Evolutionary conservation across 2,113 vertebrate genomes (phyloP).

Genomic region (Eurypyga helias): DNA sequence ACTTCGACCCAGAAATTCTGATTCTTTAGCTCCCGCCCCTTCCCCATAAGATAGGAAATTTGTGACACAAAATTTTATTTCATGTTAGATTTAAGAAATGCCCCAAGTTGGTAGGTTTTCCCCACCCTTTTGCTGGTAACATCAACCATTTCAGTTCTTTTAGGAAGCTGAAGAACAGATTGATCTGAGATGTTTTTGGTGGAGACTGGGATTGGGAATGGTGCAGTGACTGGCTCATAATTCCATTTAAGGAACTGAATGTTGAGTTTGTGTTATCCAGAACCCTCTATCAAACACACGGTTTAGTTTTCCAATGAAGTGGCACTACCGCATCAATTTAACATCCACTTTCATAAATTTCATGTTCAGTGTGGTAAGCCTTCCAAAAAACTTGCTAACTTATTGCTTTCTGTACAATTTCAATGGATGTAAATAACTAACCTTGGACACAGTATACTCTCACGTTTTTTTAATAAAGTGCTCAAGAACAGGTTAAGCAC

Average conservation of each 20-base stretch:
- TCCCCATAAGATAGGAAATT: neutral
- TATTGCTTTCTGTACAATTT: constrained; percentile 47
- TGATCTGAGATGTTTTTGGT: neutral
- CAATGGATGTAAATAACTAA: constrained; percentile 50
- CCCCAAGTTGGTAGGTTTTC: neutral
- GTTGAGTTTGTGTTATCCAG: neutral
- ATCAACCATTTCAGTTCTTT: neutral
- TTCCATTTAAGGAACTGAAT: neutral
- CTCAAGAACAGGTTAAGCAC: constrained; percentile 54
- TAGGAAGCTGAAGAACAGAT: neutral
- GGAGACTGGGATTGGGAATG: accelerated
- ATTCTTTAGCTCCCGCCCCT: accelerated
- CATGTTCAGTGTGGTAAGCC: neutral
- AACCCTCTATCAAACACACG: neutral
- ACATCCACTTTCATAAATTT: neutral
- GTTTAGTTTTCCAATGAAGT: neutral
- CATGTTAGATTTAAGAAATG: neutral
- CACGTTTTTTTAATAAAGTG: constrained; percentile 58
- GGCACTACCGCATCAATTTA: neutral
- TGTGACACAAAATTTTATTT: neutral
- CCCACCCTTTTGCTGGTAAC: neutral
- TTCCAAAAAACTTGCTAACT: constrained; percentile 36
- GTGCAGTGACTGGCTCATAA: neutral
- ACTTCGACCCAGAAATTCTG: neutral
- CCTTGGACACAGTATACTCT: constrained; percentile 6